Conservation (phyloP, 2,797 vertebrate genomes). For the Tapera naevia region DNA sequence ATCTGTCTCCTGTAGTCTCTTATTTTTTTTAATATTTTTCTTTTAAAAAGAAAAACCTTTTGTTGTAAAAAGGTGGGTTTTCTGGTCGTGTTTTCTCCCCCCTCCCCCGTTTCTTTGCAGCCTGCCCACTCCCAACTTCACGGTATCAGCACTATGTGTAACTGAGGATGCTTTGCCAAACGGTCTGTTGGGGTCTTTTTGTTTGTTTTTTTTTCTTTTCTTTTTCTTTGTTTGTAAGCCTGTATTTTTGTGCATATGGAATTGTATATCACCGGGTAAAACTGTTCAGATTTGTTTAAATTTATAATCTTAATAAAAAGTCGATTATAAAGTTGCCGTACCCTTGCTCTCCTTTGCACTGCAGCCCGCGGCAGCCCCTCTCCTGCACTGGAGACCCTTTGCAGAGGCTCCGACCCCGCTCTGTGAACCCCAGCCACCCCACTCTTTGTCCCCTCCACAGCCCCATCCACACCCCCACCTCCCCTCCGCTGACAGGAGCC, state of each 20-base stretch:
- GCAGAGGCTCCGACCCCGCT: background rate
- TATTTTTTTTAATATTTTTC: constrained; percentile 3
- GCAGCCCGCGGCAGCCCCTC: background rate
- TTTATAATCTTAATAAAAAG: constrained; percentile 95
- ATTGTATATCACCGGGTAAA: constrained; percentile 93
- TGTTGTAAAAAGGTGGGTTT: constrained; percentile 92
- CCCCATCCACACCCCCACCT: background rate
- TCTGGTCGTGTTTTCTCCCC: background rate
- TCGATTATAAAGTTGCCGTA: constrained; percentile 54
- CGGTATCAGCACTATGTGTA: constrained; percentile 87
- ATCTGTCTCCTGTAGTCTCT: constrained; percentile 62
- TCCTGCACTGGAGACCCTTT: background rate
- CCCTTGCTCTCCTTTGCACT: background rate
- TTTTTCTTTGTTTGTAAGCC: constrained; percentile 83
- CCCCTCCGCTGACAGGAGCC: background rate
- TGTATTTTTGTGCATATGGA: constrained; percentile 91
- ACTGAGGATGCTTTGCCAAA: constrained; percentile 86
- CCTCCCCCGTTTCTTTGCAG: constrained; percentile 24
- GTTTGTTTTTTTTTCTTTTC: background rate
- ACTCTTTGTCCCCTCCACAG: background rate
- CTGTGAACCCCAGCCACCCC: background rate
- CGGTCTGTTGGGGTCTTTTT: constrained; percentile 69
- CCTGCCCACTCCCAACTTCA: constrained; percentile 80
- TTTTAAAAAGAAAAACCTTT: constrained; percentile 80
- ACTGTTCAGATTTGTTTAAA: constrained; percentile 95